A percentile compares a stretch with the other conserved stretches of the same genome.
These are phyloP conservation scores for Brachionus sp. DNA, from an alignment of 1,140 invertebrate genomes.

Conservation along the genomic window DNA sequence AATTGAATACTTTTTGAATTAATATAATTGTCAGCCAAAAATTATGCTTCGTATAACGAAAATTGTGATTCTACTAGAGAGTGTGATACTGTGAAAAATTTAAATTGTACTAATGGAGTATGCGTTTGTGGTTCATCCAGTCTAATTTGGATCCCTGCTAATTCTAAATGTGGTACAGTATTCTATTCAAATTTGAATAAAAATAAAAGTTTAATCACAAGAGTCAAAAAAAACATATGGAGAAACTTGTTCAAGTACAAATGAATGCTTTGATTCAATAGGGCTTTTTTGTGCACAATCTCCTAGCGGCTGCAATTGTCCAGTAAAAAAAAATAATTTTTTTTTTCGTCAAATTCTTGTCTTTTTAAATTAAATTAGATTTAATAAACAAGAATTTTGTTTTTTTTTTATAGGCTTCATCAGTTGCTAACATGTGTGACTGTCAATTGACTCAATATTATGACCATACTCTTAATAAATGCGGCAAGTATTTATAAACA, in stretches of 20 bases:
- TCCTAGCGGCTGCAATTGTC: not conserved
- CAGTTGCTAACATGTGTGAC: not conserved
- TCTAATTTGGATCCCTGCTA: not conserved
- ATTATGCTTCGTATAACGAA: conserved; percentile 4
- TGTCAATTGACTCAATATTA: conserved; percentile 6
- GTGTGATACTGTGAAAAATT: conserved; percentile 16
- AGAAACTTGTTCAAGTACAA: not conserved
- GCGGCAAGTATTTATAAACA: not conserved
- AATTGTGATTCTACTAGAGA: not conserved
- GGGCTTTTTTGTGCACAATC: not conserved
- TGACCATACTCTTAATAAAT: not conserved
- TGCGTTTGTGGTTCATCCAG: not conserved
- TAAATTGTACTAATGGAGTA: not conserved
- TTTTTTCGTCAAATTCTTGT: not conserved
- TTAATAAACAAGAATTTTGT: not conserved
- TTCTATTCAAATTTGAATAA: not conserved
- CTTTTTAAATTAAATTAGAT: not conserved
- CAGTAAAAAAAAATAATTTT: not conserved
- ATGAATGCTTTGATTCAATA: not conserved
- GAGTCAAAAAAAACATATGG: not conserved
- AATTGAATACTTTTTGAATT: no score
- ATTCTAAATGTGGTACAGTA: not conserved
- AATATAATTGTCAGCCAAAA: not conserved
- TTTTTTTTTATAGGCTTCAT: not conserved
- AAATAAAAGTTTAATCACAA: not conserved